phyloP scores from a whole-genome alignment of 2,113 vertebrate genomes.

The Cranoglanis bouderius region DNA sequence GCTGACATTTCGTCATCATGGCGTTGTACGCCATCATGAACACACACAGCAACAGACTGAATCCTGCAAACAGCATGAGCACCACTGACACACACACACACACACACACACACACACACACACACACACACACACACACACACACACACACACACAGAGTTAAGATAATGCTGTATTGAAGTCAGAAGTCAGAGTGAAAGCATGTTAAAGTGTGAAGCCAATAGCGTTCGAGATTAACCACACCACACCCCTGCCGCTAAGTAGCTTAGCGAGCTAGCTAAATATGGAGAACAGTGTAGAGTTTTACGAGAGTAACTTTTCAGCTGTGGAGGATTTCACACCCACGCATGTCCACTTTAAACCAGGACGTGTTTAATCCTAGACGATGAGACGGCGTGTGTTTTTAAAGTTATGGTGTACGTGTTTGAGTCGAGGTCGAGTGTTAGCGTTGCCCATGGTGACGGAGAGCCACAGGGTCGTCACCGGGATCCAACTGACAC shows the following conservation, averaged over 20 bases:
- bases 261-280: neutral
- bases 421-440: too few species aligned
- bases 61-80: constrained; percentile 79
- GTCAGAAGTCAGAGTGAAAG: neutral
- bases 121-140: neutral
- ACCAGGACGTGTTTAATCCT: too few species aligned
- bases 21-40: constrained; percentile 77
- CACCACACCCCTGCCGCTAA: neutral
- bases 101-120: neutral
- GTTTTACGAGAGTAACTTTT: too few species aligned
- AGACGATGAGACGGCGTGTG: too few species aligned
- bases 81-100: constrained; percentile 73
- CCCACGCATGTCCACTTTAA: neutral
- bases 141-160: neutral
- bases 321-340: too few species aligned
- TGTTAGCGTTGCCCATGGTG: too few species aligned
- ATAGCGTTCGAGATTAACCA: neutral
- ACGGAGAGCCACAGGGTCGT: too few species aligned
- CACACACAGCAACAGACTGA: constrained; percentile 77
- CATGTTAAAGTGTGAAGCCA: neutral
- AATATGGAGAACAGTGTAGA: neutral
- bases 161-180: neutral
- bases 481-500: too few species aligned
- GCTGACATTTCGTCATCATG: constrained; percentile 71
- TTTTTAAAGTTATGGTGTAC: too few species aligned